Base-by-base conservation (phyloP, 1,140 invertebrate species). In the Macrobrachium nipponense region DNA sequence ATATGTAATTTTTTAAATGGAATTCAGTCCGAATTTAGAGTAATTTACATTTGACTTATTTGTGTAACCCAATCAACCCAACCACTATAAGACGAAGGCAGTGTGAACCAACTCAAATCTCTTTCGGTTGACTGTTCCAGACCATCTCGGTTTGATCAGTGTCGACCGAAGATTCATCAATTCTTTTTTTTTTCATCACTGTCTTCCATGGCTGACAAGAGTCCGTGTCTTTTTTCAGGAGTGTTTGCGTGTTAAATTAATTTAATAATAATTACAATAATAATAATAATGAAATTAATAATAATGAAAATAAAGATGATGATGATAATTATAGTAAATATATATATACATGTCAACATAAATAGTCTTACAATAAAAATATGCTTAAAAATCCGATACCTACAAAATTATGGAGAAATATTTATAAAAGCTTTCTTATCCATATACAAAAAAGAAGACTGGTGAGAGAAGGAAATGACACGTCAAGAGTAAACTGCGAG, bases 171-270 rank as follows among this genome's bases (percentile, higher is more conserved):
- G 78, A 80, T 68, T 78, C 73, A 77, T 68, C 23, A 43, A 51
- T 59, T 77, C 43, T 23, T 36, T 44, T 59, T 77, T 18, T 23
- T 36, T 44, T 80, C 68, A 86, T 80, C 84, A 86, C 84, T 80
- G 78, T 79, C 84, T 86, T 86, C 84, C 43, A 18, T 79, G 66
- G 66, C 61, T 86, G 84, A 86, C 84, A 80, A 86, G 84, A 86
- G 60, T 86, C 59, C 68, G 44, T 86, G 84, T 86, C 84, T 86
- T 86, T 86, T 86, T 73, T 61, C 73, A 80, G 84, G 84, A 86
- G 84, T 86, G 77, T 86, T 80, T 80, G 73, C 68, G 80, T 86
- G 84, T 86, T 86, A 86, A 80, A 86, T 66, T 80, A 80, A 80
- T 80, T 59, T 73, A 85, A 82, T 73, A 27, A 82, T 81, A 70